These are phyloP conservation scores for Triops cancriformis DNA, from an alignment of 1,140 invertebrate genomes.

Conservation along the genomic window DNA sequence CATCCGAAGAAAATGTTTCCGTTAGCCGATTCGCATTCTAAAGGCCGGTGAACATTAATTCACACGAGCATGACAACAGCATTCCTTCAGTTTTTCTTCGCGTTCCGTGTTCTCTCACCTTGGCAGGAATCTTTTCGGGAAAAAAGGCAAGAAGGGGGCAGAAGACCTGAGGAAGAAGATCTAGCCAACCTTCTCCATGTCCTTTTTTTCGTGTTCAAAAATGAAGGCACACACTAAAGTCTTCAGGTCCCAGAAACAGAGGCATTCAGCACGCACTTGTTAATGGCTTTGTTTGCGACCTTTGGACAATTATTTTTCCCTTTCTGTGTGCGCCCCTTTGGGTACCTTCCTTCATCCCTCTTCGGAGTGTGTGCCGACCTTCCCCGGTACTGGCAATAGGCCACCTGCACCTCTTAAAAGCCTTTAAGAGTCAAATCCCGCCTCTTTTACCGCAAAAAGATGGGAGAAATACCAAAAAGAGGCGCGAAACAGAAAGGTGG, in stretches of 20 bases:
- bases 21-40: background rate
- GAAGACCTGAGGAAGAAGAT: background rate
- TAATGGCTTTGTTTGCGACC: slow-evolving; percentile 13
- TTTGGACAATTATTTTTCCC: background rate
- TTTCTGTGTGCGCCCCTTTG: background rate
- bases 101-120: background rate
- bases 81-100: background rate
- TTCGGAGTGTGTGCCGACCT: too few relatives aligned
- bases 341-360: background rate
- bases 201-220: background rate
- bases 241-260: background rate
- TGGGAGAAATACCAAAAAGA: background rate
- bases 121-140: background rate
- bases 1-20: background rate
- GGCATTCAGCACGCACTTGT: slow-evolving; percentile 3
- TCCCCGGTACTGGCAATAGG: too few relatives aligned
- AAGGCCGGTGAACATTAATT: background rate
- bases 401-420: background rate
- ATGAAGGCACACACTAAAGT: background rate
- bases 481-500: background rate
- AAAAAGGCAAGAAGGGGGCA: background rate
- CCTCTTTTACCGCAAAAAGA: background rate
- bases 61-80: slow-evolving; percentile 12
- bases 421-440: background rate
- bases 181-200: background rate